Conservation (phyloP, 2,113 vertebrate species). For the Diglossa brunneiventris region DNA sequence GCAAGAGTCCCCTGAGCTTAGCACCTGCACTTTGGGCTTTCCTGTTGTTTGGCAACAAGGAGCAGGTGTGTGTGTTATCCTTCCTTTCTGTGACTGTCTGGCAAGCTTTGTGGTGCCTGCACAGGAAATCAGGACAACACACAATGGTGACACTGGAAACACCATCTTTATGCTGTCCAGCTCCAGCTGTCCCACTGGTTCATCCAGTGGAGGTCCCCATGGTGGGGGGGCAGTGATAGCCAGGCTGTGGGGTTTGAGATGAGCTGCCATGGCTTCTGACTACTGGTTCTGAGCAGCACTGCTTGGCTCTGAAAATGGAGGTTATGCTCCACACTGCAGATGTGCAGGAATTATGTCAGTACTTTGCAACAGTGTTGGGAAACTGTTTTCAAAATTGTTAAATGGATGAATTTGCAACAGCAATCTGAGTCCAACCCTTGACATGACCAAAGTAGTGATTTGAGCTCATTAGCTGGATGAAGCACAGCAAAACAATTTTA, state of each 20-base stretch:
- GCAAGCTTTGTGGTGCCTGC: background rate
- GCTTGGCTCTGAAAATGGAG: background rate
- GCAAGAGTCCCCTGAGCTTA: background rate
- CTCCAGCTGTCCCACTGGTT: background rate
- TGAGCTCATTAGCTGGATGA: background rate
- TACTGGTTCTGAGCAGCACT: background rate
- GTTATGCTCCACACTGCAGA: background rate
- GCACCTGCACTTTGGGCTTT: accelerated
- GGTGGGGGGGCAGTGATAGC: accelerated
- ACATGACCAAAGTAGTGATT: background rate
- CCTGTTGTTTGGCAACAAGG: background rate
- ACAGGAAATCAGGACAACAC: background rate
- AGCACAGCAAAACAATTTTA: background rate
- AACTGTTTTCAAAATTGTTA: background rate
- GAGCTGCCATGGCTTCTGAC: background rate
- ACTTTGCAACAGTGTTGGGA: background rate
- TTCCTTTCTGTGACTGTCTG: background rate
- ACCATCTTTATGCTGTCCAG: background rate
- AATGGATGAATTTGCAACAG: background rate
- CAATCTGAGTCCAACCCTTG: background rate
- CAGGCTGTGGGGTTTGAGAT: background rate
- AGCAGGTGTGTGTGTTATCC: background rate
- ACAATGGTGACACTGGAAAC: accelerated
- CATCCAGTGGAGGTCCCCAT: accelerated
- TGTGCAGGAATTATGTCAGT: background rate